Evolutionary conservation across 2,888 invertebrate genomes (phyloP).

Genomic region (Sinelater perroti): DNA sequence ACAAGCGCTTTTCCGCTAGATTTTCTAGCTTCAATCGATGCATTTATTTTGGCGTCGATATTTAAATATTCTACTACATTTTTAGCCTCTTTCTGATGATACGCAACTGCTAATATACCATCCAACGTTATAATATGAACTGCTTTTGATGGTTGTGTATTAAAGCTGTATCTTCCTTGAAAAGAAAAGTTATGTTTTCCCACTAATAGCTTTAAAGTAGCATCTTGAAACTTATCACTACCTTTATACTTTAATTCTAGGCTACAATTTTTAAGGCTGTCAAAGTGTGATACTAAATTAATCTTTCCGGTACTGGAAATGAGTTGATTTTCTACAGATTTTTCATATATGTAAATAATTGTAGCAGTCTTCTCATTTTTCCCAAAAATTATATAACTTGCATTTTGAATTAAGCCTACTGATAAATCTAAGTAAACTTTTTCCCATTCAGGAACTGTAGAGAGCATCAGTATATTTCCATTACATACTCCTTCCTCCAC

Average conservation of each 20-base stretch:
- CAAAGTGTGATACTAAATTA: not conserved
- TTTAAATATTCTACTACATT: not conserved
- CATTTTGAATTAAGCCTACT: conserved; percentile 3
- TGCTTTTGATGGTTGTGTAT: conserved; percentile 3
- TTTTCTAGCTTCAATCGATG: not conserved
- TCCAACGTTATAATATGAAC: conserved; percentile 1
- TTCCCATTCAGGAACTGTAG: conserved; percentile 19
- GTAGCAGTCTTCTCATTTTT: conserved; percentile 21
- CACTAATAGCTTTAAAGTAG: not conserved
- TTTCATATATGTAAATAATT: not conserved
- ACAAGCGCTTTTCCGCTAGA: not conserved
- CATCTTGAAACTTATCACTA: not conserved
- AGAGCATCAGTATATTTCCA: not conserved
- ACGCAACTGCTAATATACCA: not conserved
- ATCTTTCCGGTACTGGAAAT: not conserved
- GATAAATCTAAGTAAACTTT: conserved; percentile 1
- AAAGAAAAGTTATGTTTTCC: conserved; percentile 3
- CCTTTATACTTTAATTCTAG: conserved; percentile 9
- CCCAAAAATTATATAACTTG: conserved; percentile 10
- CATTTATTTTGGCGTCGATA: not conserved
- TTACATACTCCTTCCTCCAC: not conserved
- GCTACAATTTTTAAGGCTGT: conserved; percentile 14
- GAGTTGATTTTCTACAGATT: not conserved
- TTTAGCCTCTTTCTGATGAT: not conserved
- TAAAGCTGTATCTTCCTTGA: conserved; percentile 5